Conservation (phyloP, 2,113 vertebrate species). For the Nannobrachium achirus region DNA sequence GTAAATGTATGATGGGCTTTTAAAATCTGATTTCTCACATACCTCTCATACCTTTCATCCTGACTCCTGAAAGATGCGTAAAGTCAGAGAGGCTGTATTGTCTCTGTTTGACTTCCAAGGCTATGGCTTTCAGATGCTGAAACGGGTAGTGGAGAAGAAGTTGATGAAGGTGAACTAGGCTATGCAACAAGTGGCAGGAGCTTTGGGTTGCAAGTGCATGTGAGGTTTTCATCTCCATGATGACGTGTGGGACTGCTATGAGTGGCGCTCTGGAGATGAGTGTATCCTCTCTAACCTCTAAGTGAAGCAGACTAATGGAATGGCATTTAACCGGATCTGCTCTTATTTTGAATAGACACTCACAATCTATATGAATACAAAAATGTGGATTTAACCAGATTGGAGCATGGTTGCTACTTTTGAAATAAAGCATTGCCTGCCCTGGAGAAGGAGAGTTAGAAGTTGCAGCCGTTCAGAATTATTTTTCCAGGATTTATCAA, state of each 20-base stretch:
- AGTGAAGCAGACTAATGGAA: background rate
- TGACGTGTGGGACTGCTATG: background rate
- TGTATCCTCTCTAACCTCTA: too few species aligned
- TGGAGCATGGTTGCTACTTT: background rate
- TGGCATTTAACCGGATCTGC: background rate
- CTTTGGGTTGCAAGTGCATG: constrained; percentile 23
- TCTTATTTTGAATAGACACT: background rate
- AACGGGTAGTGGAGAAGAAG: constrained; percentile 44
- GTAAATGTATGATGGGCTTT: background rate
- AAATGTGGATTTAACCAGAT: background rate
- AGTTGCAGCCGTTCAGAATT: background rate
- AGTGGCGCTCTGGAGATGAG: background rate
- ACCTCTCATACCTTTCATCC: constrained; percentile 8
- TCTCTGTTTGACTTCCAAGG: constrained; percentile 47
- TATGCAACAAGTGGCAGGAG: background rate
- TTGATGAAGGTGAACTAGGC: constrained; percentile 46
- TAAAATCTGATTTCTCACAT: background rate
- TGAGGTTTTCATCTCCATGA: background rate
- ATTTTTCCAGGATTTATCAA: background rate
- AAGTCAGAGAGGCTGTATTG: constrained; percentile 38
- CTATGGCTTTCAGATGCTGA: constrained; percentile 39
- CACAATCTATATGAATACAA: background rate
- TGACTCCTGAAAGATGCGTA: constrained; percentile 35
- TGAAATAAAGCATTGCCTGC: background rate
- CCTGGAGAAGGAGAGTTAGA: background rate